A percentile compares a stretch with the other conserved stretches of the same genome.
Evolutionary conservation across 2,797 vertebrate genomes (phyloP).

Genomic region (Iguana delicatissima): DNA sequence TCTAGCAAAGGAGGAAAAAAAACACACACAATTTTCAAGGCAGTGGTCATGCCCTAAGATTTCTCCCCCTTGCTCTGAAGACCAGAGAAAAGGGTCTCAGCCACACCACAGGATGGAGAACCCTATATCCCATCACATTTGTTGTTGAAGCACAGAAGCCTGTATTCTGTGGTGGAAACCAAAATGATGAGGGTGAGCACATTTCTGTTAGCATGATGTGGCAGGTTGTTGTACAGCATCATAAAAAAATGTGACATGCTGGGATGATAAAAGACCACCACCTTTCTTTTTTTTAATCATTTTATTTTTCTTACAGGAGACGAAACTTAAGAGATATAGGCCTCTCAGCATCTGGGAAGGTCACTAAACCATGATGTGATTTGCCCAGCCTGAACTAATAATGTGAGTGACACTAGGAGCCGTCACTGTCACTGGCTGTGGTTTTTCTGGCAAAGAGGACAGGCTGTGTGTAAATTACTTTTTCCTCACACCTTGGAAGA

Average conservation of each 20-base stretch:
- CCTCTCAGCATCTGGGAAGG: constrained; percentile 43
- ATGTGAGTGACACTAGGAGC: constrained; percentile 5
- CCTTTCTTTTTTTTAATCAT: background rate
- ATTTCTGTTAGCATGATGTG: constrained; percentile 32
- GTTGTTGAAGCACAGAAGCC: background rate
- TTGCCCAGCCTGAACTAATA: constrained; percentile 54
- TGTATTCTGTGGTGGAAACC: background rate
- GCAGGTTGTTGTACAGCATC: constrained; percentile 33
- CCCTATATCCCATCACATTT: background rate
- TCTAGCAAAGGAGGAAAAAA: too few species aligned
- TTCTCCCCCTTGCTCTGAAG: too few species aligned
- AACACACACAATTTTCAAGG: too few species aligned
- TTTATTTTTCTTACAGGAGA: background rate
- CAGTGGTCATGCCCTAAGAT: too few species aligned
- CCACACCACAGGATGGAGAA: background rate
- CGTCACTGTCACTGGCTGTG: constrained; percentile 12
- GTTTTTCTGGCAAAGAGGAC: constrained; percentile 20
- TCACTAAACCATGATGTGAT: constrained; percentile 55
- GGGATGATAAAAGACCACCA: constrained; percentile 45
- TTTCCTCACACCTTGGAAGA: background rate
- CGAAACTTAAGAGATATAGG: constrained; percentile 33
- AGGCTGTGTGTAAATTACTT: constrained; percentile 37
- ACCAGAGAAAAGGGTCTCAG: too few species aligned
- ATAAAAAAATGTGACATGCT: constrained; percentile 36
- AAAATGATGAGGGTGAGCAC: constrained; percentile 6